These are phyloP conservation scores for Bolinopsis microptera DNA, from an alignment of 37 sponge, comb jelly and placozoan genomes.

Conservation along the genomic window DNA sequence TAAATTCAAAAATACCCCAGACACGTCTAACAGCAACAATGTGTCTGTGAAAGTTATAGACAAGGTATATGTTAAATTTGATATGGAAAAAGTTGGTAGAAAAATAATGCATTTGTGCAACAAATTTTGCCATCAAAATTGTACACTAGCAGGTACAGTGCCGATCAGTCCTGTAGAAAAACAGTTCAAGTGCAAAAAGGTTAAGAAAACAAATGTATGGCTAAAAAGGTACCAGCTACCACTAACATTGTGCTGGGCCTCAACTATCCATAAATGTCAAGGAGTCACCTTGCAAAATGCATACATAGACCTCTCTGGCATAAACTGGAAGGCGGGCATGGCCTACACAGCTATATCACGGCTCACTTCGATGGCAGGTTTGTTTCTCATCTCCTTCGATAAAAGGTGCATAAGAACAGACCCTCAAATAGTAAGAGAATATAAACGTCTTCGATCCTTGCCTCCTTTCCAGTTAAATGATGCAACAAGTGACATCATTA, in stretches of 20 bases:
- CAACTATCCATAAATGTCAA: neutral
- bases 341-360: slow-evolving; percentile 52
- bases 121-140: neutral
- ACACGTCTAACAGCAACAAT: too few relatives aligned
- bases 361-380: neutral
- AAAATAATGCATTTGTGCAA: neutral
- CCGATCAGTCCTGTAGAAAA: slow-evolving; percentile 23
- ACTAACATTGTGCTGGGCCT: neutral
- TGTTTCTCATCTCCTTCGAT: neutral
- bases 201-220: neutral
- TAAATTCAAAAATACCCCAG: neutral
- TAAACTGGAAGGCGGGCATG: neutral
- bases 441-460: neutral
- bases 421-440: neutral
- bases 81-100: neutral
- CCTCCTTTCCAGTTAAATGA: neutral
- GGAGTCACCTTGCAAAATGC: neutral
- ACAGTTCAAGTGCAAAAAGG: neutral
- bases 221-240: neutral
- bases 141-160: neutral
- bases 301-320: neutral
- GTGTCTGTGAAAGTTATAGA: neutral
- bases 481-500: neutral
- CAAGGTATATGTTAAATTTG: neutral
- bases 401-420: neutral